Evolutionary conservation across 2,113 vertebrate species (phyloP).

Genomic region (Malurus cyaneus): DNA sequence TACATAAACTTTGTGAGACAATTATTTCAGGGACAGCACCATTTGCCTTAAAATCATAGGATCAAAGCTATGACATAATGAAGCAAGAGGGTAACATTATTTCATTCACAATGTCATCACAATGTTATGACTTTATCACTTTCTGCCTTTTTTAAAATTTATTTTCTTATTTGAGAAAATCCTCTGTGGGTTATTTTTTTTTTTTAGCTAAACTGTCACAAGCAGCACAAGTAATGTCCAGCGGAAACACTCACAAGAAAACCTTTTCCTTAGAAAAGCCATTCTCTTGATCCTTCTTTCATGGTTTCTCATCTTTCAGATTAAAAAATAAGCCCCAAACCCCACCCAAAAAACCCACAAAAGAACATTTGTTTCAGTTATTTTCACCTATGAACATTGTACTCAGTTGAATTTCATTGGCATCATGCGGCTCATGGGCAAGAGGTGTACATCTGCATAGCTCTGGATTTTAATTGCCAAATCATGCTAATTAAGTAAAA

Average conservation of each 20-base stretch:
- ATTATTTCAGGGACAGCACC: neutral
- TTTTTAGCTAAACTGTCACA: neutral
- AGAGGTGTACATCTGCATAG: neutral
- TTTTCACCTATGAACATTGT: neutral
- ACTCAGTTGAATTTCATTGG: neutral
- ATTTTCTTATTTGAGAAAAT: neutral
- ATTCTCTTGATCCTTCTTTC: neutral
- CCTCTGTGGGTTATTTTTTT: neutral
- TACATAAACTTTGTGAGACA: neutral
- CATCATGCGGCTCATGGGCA: neutral
- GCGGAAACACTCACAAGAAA: neutral
- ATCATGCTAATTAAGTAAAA: constrained; percentile 10
- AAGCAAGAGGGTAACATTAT: neutral
- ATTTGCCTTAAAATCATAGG: neutral
- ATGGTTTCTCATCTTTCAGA: neutral
- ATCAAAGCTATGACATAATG: neutral
- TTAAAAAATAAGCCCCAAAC: neutral
- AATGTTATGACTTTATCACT: neutral
- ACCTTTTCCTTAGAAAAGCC: neutral
- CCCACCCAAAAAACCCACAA: neutral
- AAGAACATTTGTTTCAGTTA: neutral
- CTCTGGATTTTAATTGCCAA: neutral
- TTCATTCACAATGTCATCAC: neutral
- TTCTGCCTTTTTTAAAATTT: neutral
- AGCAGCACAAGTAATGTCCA: neutral